These are phyloP conservation scores for Mesorhabditis spiculigera DNA, from an alignment of 2,888 invertebrate species.

Conservation along the genomic window DNA sequence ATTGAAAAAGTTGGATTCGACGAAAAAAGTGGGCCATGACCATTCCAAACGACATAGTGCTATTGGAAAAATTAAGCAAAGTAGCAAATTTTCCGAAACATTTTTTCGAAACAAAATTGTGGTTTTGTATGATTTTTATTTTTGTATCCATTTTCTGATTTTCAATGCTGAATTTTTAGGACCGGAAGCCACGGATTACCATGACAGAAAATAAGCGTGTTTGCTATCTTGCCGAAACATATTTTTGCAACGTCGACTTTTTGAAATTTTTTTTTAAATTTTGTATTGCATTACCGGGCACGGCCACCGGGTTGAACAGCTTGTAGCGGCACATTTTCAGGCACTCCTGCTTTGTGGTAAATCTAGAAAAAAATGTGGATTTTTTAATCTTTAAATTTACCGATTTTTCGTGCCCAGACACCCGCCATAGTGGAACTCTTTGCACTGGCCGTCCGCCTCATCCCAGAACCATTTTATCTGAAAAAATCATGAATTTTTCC, in stretches of 20 bases:
- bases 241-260: too few species aligned
- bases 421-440: conserved; percentile 53
- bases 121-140: too few species aligned
- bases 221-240: too few species aligned
- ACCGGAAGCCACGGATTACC: not conserved
- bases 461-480: conserved; percentile 52
- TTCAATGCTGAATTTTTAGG: too few species aligned
- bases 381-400: not conserved
- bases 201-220: too few species aligned
- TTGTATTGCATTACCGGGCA: conserved; percentile 25
- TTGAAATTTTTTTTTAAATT: too few species aligned
- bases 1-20: not conserved
- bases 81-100: too few species aligned
- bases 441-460: conserved; percentile 38
- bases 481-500: not conserved
- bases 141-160: not conserved
- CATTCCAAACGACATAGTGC: too few species aligned
- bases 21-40: too few species aligned
- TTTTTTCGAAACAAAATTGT: too few species aligned
- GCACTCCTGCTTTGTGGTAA: conserved; percentile 46
- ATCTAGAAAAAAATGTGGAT: conserved; percentile 15
- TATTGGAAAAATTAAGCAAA: too few species aligned
- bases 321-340: conserved; percentile 50
- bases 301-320: conserved; percentile 45
- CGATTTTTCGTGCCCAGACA: conserved; percentile 51